Evolutionary conservation across 2,113 vertebrate genomes (phyloP), one percentile per base, ranked within the genome.

Genomic region (Rhinoptilus africanus): DNA sequence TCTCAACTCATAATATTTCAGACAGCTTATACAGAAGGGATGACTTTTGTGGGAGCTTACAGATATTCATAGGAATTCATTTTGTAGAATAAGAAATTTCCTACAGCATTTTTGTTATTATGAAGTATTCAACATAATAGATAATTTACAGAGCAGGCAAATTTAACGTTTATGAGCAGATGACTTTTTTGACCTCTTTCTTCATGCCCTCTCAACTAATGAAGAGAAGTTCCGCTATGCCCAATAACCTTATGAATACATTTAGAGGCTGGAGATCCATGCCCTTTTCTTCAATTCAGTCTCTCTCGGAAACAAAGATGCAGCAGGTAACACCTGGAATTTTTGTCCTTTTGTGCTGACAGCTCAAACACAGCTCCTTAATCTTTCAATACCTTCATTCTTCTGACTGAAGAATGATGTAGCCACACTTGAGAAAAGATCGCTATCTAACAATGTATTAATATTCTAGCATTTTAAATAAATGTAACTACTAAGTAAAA

Each of bases 111-210:
- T 21, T 71, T 93, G 28, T 17, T 48, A 47, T 68, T 82, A 72
- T 50, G 39, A 78, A 77, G 32, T 16, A 80, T 74, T 87, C 76
- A 77, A n/a, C 2, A 1, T 30, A 82, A 85, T 5, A 50, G 56
- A 35, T 81, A 89, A 78, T 94, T 92, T 71, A 93, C 37, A 35
- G 30, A 67, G 30, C 6, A 51, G 35, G 10, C 1, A 22, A 85
- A 57, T 47, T 87, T 92, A 91, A 89, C 78, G 78, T 90, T 95
- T 93, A 87, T 35, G n/a, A 41, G n/a, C 26, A 81, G 18, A 35
- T 68, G 47, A 27, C 56, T 74, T 88, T 74, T 84, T 88, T 68
- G 43, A 85, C 78, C 78, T 82, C 47, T 87, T 89, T 75, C 64
- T 89, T 89, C 62, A 30, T 35, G 67, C 18, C 10, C 3, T 71